These are phyloP conservation scores for Ranitomeya imitator DNA, from an alignment of 2,113 vertebrate species.

Conservation along the genomic window DNA sequence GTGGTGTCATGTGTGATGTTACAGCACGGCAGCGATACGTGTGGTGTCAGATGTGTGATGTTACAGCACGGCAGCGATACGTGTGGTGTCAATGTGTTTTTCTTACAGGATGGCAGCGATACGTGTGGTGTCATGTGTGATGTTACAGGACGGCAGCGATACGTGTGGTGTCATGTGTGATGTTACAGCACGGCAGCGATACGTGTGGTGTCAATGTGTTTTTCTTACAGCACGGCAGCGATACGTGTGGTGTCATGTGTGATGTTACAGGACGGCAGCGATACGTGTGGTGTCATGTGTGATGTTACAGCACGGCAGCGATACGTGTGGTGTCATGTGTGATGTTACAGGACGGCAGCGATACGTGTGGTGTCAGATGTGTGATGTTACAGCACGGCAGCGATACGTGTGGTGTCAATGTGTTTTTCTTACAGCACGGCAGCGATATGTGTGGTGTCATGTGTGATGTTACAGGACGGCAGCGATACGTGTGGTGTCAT, in stretches of 20 bases:
- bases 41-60: neutral
- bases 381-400: neutral
- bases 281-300: neutral
- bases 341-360: neutral
- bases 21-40: neutral
- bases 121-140: neutral
- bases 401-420: neutral
- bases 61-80: neutral
- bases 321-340: neutral
- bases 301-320: neutral
- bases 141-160: neutral
- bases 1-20: neutral
- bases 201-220: neutral
- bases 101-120: neutral
- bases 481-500: neutral
- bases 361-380: neutral
- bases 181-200: neutral
- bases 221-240: neutral
- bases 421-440: neutral
- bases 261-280: neutral
- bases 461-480: too few relatives aligned
- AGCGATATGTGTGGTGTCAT: too few relatives aligned
- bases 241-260: neutral
- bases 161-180: neutral
- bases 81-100: neutral